Base-by-base conservation (phyloP, 2,888 invertebrate species). In the Apocheima hispidaria region DNA sequence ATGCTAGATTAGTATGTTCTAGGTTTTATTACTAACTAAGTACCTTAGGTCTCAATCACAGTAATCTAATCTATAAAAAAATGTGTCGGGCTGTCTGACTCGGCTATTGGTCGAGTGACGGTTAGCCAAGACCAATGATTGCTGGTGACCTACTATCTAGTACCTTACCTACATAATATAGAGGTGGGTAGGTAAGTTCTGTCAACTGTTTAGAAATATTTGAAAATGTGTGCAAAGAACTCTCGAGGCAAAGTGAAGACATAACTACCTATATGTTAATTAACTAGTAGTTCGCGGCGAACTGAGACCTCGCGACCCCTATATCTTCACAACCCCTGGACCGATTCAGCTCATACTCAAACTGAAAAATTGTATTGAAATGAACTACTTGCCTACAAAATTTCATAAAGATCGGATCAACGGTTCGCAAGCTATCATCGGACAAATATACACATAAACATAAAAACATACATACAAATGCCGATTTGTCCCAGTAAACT, bases 91-190 rank as follows among this genome's bases (percentile, higher is more conserved):
- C 6, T 14, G 16, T 7, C 2, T 23, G 7, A 49, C 9, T 49
- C 10, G 3, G 33, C 36, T 23, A 50, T 50, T 50, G 50, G 50
- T 16, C 23, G 23, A 12, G 5, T 38, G 50, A 36, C 36, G 10
- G 21, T 5, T 10, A 10, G 12, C n/a, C 26, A 16, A 50, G 36
- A 50, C 50, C 50, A 50, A 50, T 50, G 50, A 12, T 18, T 14
- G 33, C 36, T 10, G 23, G 35, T 50, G 50, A 50, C 50, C 50
- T 36, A 50, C 50, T 26, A 23, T 16, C 50, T 5, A 4, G 33
- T 14, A 0, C 12, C 9, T 16, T 38, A 26, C 50, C 36, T 49
- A 36, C 48, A 33, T 16, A 5, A 28, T 28, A 33, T 16, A n/a
- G n/a, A n/a, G n/a, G 33, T 20, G 6, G 9, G 18, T 33, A 7